phyloP scores from a whole-genome alignment of 2,888 invertebrate genomes.

The Bugula neritina region DNA sequence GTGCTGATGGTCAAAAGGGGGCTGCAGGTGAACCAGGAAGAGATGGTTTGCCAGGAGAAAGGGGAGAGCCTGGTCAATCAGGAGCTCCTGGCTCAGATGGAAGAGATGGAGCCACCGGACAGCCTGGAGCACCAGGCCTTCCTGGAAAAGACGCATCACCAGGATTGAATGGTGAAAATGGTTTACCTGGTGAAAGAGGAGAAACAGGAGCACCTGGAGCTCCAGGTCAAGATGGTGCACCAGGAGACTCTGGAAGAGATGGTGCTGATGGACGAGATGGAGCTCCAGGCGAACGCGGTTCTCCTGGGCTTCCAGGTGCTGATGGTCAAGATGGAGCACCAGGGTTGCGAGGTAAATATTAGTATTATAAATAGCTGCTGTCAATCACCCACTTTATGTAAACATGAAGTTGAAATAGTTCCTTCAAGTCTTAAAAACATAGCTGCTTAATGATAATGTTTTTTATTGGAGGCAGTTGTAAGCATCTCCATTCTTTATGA shows the following conservation, averaged over 20 bases:
- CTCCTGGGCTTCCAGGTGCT: neutral
- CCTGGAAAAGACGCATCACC: constrained; percentile 27
- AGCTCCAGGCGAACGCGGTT: constrained; percentile 27
- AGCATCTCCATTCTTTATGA: neutral
- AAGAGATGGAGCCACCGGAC: constrained; percentile 30
- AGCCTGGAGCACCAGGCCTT: constrained; percentile 29
- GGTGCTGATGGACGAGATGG: constrained; percentile 27
- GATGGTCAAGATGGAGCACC: constrained; percentile 26
- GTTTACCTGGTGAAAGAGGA: constrained; percentile 33
- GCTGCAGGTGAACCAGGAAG: constrained; percentile 30
- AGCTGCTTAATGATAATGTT: too few species aligned
- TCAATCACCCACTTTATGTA: too few species aligned
- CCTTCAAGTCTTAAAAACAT: too few species aligned
- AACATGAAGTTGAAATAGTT: too few species aligned
- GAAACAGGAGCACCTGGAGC: constrained; percentile 15
- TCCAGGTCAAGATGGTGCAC: constrained; percentile 1
- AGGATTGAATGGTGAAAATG: constrained; percentile 25
- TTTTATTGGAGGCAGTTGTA: too few species aligned
- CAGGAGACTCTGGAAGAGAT: constrained; percentile 14
- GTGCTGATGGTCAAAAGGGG: constrained; percentile 27
- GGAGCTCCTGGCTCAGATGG: constrained; percentile 36
- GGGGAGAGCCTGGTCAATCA: constrained; percentile 36
- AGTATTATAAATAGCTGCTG: too few species aligned
- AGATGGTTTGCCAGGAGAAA: constrained; percentile 31
- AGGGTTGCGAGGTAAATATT: constrained; percentile 1